Evolutionary conservation across 2,113 vertebrate genomes (phyloP).

Genomic region (Hemiprocne comata): DNA sequence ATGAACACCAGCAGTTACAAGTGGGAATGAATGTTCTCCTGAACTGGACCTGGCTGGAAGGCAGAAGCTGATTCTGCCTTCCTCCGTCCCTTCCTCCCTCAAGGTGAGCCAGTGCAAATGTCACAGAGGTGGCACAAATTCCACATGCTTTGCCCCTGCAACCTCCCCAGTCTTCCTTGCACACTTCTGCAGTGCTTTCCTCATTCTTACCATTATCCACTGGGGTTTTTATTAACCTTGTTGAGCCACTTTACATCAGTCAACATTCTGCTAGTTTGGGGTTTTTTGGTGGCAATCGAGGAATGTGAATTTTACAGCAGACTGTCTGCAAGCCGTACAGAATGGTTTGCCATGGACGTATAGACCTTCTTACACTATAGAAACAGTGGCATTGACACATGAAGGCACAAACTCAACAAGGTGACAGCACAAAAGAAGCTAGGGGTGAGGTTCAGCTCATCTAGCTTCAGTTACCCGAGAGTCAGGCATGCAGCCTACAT

Average conservation of each 20-base stretch:
- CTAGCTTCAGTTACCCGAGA: not conserved
- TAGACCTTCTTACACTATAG: not conserved
- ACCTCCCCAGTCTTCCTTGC: not conserved
- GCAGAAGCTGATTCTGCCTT: not conserved
- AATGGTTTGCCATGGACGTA: not conserved
- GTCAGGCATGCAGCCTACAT: not conserved
- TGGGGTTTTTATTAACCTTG: rapidly evolving
- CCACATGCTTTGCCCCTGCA: not conserved
- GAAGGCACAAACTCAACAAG: not conserved
- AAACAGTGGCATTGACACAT: rapidly evolving
- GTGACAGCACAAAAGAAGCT: not conserved
- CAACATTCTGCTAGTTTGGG: rapidly evolving
- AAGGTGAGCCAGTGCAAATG: not conserved
- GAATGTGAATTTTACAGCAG: not conserved
- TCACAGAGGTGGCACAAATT: not conserved
- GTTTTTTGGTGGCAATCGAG: not conserved
- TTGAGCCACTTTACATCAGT: not conserved
- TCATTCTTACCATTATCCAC: rapidly evolving
- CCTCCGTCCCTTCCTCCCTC: not conserved
- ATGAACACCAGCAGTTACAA: not conserved
- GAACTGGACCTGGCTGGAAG: not conserved
- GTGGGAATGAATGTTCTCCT: not conserved
- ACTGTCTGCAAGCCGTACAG: not conserved
- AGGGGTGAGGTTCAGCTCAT: not conserved
- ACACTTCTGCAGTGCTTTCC: not conserved